phyloP scores from a whole-genome alignment of 2,888 invertebrate genomes.

The Gryllus longicercus region DNA sequence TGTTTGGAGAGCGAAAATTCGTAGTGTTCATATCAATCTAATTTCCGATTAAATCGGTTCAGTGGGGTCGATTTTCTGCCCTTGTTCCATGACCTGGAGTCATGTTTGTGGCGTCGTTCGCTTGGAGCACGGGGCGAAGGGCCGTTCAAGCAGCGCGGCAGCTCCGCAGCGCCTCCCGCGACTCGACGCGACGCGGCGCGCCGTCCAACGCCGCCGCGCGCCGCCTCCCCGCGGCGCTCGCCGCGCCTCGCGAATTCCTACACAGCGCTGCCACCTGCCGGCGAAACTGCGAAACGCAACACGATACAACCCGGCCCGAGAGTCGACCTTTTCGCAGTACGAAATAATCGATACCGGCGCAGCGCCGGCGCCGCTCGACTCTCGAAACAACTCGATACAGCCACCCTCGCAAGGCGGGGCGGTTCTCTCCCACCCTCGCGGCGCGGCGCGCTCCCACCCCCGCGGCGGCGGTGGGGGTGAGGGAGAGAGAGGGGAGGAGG shows the following conservation, averaged over 20 bases:
- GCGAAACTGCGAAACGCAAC: slow-evolving; percentile 21
- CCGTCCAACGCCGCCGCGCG: neutral
- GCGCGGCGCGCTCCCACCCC: neutral
- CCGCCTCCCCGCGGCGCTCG: neutral
- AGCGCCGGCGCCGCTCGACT: slow-evolving; percentile 26
- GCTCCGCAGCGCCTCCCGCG: neutral
- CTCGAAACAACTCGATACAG: slow-evolving; percentile 32
- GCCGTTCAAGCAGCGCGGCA: neutral
- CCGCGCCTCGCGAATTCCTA: slow-evolving; percentile 5
- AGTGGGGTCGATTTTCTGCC: too few species aligned
- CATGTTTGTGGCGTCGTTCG: neutral
- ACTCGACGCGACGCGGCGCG: neutral
- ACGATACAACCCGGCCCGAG: neutral
- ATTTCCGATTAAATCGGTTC: too few species aligned
- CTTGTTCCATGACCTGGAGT: too few species aligned
- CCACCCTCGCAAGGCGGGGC: slow-evolving; percentile 3
- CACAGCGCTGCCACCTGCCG: slow-evolving; percentile 25
- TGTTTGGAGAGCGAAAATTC: too few species aligned
- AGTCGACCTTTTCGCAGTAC: neutral
- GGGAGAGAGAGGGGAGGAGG: neutral
- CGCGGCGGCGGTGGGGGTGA: neutral
- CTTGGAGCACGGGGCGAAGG: neutral
- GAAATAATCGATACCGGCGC: slow-evolving; percentile 25
- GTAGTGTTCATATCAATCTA: too few species aligned
- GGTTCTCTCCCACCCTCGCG: neutral